These are phyloP conservation scores for Halcyon chelicuti DNA, from an alignment of 2,797 vertebrate species.

Conservation along the genomic window DNA sequence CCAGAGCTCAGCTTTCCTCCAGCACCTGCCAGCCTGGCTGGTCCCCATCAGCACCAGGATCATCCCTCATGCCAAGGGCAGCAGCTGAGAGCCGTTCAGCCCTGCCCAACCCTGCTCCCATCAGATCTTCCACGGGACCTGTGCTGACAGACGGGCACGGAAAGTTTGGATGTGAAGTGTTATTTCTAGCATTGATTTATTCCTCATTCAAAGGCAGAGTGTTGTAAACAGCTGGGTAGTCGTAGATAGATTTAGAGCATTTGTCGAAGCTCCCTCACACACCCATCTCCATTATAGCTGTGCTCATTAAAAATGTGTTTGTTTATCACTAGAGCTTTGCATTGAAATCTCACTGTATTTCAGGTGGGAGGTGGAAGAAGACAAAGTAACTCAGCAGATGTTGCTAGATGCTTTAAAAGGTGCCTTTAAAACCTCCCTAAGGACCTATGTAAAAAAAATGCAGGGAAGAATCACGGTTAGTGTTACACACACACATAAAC, in stretches of 20 bases:
- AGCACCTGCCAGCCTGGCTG: fast-evolving
- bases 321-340: background rate
- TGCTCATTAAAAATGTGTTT: background rate
- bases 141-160: fast-evolving
- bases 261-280: background rate
- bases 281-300: background rate
- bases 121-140: fast-evolving
- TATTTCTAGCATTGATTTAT: background rate
- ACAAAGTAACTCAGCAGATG: constrained; percentile 9
- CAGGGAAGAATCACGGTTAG: background rate
- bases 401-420: background rate
- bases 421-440: background rate
- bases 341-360: background rate
- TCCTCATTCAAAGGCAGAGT: background rate
- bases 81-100: background rate
- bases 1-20: background rate
- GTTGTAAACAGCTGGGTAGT: background rate
- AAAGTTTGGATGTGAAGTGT: background rate
- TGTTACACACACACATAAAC: background rate
- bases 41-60: background rate
- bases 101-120: background rate
- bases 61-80: background rate
- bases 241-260: background rate
- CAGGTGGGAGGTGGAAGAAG: background rate
- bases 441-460: background rate